phyloP scores from a whole-genome alignment of 2,797 vertebrate genomes.

The Leucoraja ocellata region DNA sequence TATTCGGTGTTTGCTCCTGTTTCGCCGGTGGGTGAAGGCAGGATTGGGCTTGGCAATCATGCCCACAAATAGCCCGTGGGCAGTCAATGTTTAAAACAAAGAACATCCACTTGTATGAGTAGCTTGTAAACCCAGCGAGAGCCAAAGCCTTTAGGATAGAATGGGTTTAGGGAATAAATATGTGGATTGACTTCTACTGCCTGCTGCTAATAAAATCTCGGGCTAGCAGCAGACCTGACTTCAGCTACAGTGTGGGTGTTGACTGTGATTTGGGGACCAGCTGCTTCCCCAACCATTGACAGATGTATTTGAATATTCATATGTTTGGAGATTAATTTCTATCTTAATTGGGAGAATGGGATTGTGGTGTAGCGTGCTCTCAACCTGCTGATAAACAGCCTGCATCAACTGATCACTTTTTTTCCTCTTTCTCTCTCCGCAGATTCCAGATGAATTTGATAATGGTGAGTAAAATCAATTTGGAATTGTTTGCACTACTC shows the following conservation, averaged over 20 bases:
- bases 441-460: slow-evolving; percentile 87
- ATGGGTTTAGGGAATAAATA: not conserved
- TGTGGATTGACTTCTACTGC: slow-evolving; percentile 17
- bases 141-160: slow-evolving; percentile 22
- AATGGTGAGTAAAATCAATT: slow-evolving; percentile 65
- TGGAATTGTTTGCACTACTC: not conserved
- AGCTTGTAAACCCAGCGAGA: not conserved
- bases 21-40: not conserved
- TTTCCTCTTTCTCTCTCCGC: slow-evolving; percentile 41
- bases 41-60: not conserved
- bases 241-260: slow-evolving; percentile 2
- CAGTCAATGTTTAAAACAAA: not conserved
- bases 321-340: slow-evolving; percentile 44
- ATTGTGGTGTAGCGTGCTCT: slow-evolving; percentile 14
- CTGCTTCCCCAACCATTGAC: slow-evolving; percentile 35
- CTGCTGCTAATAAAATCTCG: not conserved
- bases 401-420: slow-evolving; percentile 26
- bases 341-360: slow-evolving; percentile 44
- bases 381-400: slow-evolving; percentile 35
- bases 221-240: not conserved
- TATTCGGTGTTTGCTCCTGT: not conserved
- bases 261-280: slow-evolving; percentile 11
- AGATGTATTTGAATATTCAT: slow-evolving; percentile 53
- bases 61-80: not conserved
- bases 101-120: not conserved